phyloP scores from a whole-genome alignment of 2,888 invertebrate species.

The Slavum lentiscoides region DNA sequence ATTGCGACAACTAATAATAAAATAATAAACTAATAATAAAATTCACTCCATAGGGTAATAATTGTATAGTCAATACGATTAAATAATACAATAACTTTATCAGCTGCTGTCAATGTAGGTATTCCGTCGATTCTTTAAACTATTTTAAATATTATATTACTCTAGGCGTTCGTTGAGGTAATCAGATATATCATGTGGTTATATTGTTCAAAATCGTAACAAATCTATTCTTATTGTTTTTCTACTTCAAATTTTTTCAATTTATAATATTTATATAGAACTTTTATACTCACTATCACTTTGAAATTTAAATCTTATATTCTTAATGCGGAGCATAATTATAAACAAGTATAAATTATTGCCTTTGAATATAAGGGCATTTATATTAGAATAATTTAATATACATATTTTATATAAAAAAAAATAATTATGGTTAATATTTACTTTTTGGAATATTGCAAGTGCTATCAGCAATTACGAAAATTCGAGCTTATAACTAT shows the following conservation, averaged over 20 bases:
- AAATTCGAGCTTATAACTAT: too few species aligned
- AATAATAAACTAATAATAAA: conserved; percentile 30
- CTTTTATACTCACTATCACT: background rate
- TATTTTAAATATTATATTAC: conserved; percentile 7
- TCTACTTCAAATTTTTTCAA: background rate
- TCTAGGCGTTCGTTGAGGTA: background rate
- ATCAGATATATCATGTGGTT: background rate
- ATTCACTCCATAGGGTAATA: conserved; percentile 1
- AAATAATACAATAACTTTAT: conserved; percentile 21
- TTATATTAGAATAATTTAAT: too few species aligned
- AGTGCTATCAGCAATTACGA: too few species aligned
- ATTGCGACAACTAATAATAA: conserved; percentile 35
- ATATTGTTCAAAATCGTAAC: background rate
- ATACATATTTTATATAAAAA: too few species aligned
- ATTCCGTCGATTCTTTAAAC: background rate
- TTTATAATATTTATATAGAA: background rate
- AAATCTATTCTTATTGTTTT: background rate
- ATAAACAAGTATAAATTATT: too few species aligned
- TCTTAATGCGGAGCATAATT: too few species aligned
- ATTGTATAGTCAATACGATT: background rate
- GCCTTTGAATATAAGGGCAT: too few species aligned
- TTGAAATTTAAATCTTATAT: too few species aligned
- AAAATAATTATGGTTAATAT: too few species aligned
- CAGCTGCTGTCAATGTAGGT: background rate
- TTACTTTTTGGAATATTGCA: too few species aligned